Evolutionary conservation across 92 coral and sea anemone species (phyloP), one percentile per base, ranked within the genome.

Genomic region (Actinernus sp.): DNA sequence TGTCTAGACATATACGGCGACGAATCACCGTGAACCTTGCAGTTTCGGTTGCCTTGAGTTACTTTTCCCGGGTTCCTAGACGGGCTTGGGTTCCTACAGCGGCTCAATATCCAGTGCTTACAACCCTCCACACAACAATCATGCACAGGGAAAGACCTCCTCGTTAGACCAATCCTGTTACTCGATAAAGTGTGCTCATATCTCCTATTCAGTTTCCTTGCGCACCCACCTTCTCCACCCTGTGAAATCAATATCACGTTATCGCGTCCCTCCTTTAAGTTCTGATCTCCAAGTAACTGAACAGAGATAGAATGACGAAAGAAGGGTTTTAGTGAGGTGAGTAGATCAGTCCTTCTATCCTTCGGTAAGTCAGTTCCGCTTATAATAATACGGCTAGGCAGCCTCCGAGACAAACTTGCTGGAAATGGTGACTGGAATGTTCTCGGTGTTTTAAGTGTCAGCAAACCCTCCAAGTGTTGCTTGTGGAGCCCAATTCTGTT

Each of bases 91-190:
- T 12, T 5, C 17, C 18, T 47, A 7, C 11, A 32, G 24, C 52
- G 41, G 6, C 41, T 14, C 6, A 34, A 34, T 34, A 14, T 34
- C 41, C 41, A 34, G 14, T 34, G 41, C 14, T 34, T 6, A 34
- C 41, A 34, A 34, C 14, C 41, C 6, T 12, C 25, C 31, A 13
- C 14, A 20, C 34, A 34, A 17, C 45, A 39, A 26, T 60, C 45
- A 21, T 37, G 44, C n/a, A 57, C 19, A 23, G 85, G 78, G 25
- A 78, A 78, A 1, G 66, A 39, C 50, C 88, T 56, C 48, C 93
- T 41, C 48, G 79, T 75, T n/a, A 87, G 73, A 50, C 70, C 70
- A 46, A 87, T 87, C 44, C 93, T 57, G 38, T 87, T 76, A 1
- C 46, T 46, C 8, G 93, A 60, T 32, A 87, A 60, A 4, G 93